Evolutionary conservation across 2,113 vertebrate species (phyloP).

Genomic region (Hippocampus zosterae): DNA sequence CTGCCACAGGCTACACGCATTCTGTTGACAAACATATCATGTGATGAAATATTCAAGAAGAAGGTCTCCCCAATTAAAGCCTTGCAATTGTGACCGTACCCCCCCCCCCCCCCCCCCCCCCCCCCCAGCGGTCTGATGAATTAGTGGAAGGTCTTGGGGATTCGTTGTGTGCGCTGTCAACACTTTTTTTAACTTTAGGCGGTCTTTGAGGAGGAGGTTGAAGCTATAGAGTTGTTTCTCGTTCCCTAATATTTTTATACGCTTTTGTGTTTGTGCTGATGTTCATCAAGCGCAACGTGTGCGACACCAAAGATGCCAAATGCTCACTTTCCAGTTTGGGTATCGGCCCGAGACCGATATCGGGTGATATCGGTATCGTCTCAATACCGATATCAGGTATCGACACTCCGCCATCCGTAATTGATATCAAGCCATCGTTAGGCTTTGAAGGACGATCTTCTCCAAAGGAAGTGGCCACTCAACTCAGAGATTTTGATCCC

Average conservation of each 20-base stretch:
- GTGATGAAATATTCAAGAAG: constrained; percentile 59
- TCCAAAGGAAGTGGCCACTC: no score
- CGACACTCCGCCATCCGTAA: no score
- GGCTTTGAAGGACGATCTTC: no score
- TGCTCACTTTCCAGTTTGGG: not conserved
- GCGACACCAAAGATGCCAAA: not conserved
- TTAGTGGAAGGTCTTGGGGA: constrained; percentile 40
- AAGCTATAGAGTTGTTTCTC: not conserved
- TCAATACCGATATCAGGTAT: no score
- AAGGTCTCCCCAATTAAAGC: constrained; percentile 56
- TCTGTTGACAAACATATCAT: constrained; percentile 42
- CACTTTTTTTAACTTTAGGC: not conserved
- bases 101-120: no score
- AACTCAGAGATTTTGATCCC: no score
- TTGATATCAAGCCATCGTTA: no score
- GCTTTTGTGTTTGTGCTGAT: not conserved
- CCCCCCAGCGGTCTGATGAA: constrained; percentile 34
- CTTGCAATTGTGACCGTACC: constrained; percentile 33
- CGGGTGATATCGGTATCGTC: no score
- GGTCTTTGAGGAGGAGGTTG: not conserved
- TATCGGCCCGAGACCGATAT: no score
- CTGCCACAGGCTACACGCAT: constrained; percentile 39
- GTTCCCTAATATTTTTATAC: no score
- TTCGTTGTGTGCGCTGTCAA: constrained; percentile 15
- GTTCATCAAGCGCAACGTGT: not conserved